Conservation (phyloP, 2,888 invertebrate species). For the Cataglyphis cursor region DNA sequence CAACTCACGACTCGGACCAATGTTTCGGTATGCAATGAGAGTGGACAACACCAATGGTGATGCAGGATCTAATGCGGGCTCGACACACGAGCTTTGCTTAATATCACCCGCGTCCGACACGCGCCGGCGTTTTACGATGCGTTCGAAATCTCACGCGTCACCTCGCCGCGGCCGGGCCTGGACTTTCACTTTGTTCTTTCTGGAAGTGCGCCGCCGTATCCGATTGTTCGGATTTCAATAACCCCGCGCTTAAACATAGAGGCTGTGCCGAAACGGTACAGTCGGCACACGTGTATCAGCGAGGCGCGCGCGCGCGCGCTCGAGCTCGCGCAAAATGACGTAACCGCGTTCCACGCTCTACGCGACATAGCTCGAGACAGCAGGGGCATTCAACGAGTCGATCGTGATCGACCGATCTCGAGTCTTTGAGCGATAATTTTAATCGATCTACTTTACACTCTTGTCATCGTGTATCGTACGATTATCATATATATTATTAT, state of each 20-base stretch:
- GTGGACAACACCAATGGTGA: conserved; percentile 2
- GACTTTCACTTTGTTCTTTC: conserved; percentile 73
- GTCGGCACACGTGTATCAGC: not conserved
- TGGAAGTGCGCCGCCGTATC: conserved; percentile 59
- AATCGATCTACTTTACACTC: not conserved
- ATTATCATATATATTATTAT: not conserved
- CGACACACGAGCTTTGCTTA: conserved; percentile 54
- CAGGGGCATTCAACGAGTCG: conserved; percentile 39
- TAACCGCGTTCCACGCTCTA: conserved; percentile 42
- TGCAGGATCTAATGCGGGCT: conserved; percentile 14
- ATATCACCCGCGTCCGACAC: conserved; percentile 40
- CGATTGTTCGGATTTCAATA: conserved; percentile 67
- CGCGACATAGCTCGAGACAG: conserved; percentile 12
- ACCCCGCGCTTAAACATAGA: conserved; percentile 48
- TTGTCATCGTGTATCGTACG: not conserved
- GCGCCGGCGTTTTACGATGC: conserved; percentile 61
- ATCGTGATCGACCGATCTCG: conserved; percentile 13
- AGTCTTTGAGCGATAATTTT: not conserved
- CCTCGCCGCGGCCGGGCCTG: conserved; percentile 41
- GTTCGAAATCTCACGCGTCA: conserved; percentile 67
- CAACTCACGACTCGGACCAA: conserved; percentile 18
- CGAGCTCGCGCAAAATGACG: conserved; percentile 32
- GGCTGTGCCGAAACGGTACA: conserved; percentile 23
- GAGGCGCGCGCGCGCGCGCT: not conserved
- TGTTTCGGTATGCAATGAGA: conserved; percentile 23